Evolutionary conservation across 2,888 invertebrate genomes (phyloP).

Genomic region (Malthinus seriepunctatus): DNA sequence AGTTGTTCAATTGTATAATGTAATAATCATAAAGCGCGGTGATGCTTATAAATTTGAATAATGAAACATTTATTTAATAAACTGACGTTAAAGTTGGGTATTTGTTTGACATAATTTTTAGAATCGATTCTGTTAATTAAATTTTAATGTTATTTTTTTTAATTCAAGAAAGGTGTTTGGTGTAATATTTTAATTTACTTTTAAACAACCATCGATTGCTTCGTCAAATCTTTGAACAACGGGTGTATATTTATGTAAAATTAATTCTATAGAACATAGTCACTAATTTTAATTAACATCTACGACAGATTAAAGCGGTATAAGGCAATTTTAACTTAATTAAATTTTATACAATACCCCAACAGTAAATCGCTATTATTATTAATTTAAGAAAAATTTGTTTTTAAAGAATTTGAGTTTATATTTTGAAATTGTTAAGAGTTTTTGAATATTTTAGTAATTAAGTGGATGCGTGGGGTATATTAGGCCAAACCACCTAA

Average conservation of each 20-base stretch:
- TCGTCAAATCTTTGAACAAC: conserved; percentile 5
- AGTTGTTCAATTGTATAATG: conserved; percentile 38
- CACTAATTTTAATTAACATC: conserved; percentile 11
- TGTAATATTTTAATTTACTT: neutral
- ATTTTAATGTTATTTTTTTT: neutral
- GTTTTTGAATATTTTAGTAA: no score
- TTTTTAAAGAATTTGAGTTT: no score
- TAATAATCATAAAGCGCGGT: conserved; percentile 19
- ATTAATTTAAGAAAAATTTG: no score
- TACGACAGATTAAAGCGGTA: conserved; percentile 6
- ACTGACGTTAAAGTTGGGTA: neutral
- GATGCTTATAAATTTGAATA: conserved; percentile 8
- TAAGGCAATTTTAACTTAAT: conserved; percentile 6
- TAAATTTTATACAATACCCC: conserved; percentile 2
- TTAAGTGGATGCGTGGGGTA: no score
- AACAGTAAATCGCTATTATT: no score
- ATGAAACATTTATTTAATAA: conserved; percentile 13
- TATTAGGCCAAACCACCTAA: no score
- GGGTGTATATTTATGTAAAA: conserved; percentile 8
- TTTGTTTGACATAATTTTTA: neutral
- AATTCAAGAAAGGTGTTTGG: neutral
- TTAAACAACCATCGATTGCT: conserved; percentile 10
- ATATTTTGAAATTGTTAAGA: no score
- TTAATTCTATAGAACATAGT: conserved; percentile 8
- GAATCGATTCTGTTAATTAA: neutral